phyloP scores from a whole-genome alignment of 2,888 invertebrate species.

The Apamea anceps region DNA sequence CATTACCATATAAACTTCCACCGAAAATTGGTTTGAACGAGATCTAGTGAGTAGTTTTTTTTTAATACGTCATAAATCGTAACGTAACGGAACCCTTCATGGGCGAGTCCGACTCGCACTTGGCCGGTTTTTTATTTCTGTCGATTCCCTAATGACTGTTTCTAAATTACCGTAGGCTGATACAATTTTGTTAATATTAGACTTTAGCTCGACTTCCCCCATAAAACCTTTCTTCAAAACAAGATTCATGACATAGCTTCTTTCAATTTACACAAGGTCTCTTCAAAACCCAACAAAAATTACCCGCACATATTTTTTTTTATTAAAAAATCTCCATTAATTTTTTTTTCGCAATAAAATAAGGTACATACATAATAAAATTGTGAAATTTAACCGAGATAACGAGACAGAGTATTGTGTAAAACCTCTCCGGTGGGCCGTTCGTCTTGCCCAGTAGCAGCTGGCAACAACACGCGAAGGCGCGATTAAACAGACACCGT shows the following conservation, averaged over 20 bases:
- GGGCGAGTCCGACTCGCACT: too few species aligned
- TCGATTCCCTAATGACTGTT: not conserved
- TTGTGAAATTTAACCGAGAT: slow-evolving; percentile 53
- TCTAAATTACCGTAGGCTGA: not conserved
- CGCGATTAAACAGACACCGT: slow-evolving; percentile 62
- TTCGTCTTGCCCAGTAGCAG: slow-evolving; percentile 68
- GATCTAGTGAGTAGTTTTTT: too few species aligned
- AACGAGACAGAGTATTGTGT: slow-evolving; percentile 64
- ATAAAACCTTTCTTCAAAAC: not conserved
- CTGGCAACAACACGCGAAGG: slow-evolving; percentile 69
- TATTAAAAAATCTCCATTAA: not conserved
- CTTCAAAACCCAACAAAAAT: too few species aligned
- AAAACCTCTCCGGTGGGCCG: slow-evolving; percentile 66
- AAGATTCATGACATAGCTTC: not conserved
- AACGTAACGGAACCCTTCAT: too few species aligned
- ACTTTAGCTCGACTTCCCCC: not conserved
- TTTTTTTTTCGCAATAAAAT: slow-evolving; percentile 22
- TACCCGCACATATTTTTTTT: not conserved
- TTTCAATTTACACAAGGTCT: too few species aligned
- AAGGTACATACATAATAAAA: slow-evolving; percentile 32
- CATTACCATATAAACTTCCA: too few species aligned
- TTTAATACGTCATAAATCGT: too few species aligned
- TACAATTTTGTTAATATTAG: not conserved
- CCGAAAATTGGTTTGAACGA: too few species aligned
- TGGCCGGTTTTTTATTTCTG: not conserved